phyloP scores from a whole-genome alignment of 2,888 invertebrate genomes.

The Macaria notata region DNA sequence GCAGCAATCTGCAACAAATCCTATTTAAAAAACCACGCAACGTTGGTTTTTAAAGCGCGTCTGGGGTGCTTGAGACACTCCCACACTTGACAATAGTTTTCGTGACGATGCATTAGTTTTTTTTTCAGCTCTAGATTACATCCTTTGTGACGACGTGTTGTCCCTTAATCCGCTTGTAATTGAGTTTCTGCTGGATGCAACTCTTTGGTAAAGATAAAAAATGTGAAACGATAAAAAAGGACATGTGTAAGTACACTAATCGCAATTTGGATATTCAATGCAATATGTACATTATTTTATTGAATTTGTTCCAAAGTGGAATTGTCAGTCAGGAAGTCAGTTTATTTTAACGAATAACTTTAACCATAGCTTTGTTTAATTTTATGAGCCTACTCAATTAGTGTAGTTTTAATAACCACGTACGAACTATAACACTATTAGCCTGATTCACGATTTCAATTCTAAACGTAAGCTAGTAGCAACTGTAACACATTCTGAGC shows the following conservation, averaged over 20 bases:
- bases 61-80: conserved; percentile 61
- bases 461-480: conserved; percentile 59
- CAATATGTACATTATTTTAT: too few relatives aligned
- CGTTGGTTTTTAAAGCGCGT: conserved; percentile 69
- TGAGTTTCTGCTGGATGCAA: conserved; percentile 48
- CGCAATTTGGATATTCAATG: too few relatives aligned
- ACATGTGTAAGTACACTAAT: too few relatives aligned
- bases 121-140: conserved; percentile 61
- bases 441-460: conserved; percentile 39
- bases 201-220: conserved; percentile 27
- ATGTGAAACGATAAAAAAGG: too few relatives aligned
- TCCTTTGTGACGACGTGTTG: conserved; percentile 57
- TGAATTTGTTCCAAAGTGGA: too few relatives aligned
- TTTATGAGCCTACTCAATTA: too few relatives aligned
- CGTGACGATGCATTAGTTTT: conserved; percentile 55
- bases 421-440: conserved; percentile 17
- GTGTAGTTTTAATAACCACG: background rate
- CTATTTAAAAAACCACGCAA: conserved; percentile 74
- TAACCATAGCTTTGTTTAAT: too few relatives aligned
- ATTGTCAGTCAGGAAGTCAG: too few relatives aligned
- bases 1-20: conserved; percentile 70
- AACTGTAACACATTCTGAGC: conserved; percentile 72
- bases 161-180: conserved; percentile 67
- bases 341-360: too few relatives aligned
- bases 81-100: conserved; percentile 71